phyloP scores from a whole-genome alignment of 2,113 vertebrate genomes.

The Gopherus evgoodei region DNA sequence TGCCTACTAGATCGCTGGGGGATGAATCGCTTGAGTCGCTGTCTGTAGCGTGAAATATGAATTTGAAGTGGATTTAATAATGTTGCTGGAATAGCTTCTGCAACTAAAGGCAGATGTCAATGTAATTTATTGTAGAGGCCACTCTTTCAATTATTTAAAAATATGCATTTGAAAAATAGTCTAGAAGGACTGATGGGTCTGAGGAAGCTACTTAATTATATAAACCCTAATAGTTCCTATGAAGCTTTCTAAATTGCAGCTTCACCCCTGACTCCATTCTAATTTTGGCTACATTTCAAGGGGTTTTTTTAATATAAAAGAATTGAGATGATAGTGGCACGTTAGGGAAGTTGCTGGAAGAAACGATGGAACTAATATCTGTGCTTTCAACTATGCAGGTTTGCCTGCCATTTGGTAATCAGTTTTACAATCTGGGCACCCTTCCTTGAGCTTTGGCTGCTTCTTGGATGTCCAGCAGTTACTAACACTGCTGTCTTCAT shows the following conservation, averaged over 20 bases:
- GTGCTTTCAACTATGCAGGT: background rate
- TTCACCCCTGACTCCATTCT: background rate
- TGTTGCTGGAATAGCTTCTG: background rate
- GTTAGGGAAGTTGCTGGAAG: background rate
- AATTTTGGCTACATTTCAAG: rapidly evolving
- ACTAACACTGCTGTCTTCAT: background rate
- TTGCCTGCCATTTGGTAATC: background rate
- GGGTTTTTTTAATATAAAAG: background rate
- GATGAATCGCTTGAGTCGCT: background rate
- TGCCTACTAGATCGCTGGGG: constrained; percentile 13
- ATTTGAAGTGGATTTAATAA: background rate
- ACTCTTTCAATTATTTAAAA: background rate
- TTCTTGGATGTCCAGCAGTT: background rate
- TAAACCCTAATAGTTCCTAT: background rate
- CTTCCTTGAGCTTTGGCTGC: background rate
- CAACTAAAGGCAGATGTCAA: constrained; percentile 17
- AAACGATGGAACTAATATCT: background rate
- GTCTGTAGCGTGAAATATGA: background rate
- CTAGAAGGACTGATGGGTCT: background rate
- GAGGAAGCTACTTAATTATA: background rate
- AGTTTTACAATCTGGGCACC: background rate
- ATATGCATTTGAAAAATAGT: background rate
- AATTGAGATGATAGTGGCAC: background rate
- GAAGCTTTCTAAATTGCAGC: background rate
- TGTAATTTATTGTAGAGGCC: background rate